Evolutionary conservation across 2,888 invertebrate species (phyloP), one percentile per base, ranked within the genome.

Genomic region (Thyatira batis): DNA sequence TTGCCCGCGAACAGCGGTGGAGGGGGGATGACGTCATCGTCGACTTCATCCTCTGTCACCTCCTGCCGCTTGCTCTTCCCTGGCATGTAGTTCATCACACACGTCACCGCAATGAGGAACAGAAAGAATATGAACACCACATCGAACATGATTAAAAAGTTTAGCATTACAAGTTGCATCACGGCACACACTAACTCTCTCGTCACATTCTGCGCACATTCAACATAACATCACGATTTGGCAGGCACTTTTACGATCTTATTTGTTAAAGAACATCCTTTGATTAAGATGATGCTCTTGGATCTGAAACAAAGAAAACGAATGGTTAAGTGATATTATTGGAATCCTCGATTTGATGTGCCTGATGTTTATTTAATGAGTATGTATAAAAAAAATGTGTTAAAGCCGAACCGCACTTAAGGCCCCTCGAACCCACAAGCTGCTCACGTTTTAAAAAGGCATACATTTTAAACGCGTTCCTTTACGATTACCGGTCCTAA

Each of bases 141-240:
- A 92, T 96, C 96, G 93, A 96, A 96, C 96, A 96, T 96, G 93
- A 96, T 94, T 88, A 96, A 94, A 80, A 96, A 96, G 92, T 96
- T 96, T 92, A 96, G 94, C 94, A 95, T 95, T 94, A 96, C 94
- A 84, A 96, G 93, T 94, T 96, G 96, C 96, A 96, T 96, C 93
- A 93, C 93, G 93, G 74, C 77, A 78, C 75, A 69, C 51, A 58
- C 65, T 63, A 71, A 65, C 73, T 53, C 66, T 65, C 71, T 64
- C 76, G 78, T 89, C 84, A 84, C 89, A 91, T 90, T 82, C 82
- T 89, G 86, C 72, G 80, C 68, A 27, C 39, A n/a, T 6, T 48
- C 48, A 48, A 25, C 13, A 11, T 8, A 9, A 25, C 46, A 46
- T 25, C 17, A 39, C 17, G 17, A 39, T 39, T 39, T 52, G 48